Evolutionary conservation across 1,140 invertebrate species (phyloP), one percentile per base, ranked within the genome.

Genomic region (Penaeus chinensis): DNA sequence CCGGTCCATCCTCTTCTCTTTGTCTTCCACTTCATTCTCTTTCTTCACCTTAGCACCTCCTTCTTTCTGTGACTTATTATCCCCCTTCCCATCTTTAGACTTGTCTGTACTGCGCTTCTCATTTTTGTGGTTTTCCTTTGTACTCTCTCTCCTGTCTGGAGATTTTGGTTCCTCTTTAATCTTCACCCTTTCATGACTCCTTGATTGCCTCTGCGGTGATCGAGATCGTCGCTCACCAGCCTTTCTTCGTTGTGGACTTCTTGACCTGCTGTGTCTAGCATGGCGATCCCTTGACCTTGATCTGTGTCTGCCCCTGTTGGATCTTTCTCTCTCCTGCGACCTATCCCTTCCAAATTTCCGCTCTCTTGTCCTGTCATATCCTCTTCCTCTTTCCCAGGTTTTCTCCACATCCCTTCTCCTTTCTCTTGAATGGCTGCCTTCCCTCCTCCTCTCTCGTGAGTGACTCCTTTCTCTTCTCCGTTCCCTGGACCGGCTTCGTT

Each of bases 391-490:
- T 42, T 54, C 37, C 37, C n/a, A 71, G 1, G n/a, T 13, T 20
- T 88, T 92, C 91, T 66, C 87, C 89, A 78, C 54, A 54, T 84
- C 74, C 89, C 78, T 32, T 87, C 66, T 62, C 89, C 86, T 22
- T 66, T 84, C 88, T 90, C 80, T 54, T 16, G 54, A 54, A 82
- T 63, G 89, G 18, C 89, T 89, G 90, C 85, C 76, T 13, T 79
- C 89, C 84, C 47, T 88, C 60, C 32, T 89, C 54, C 3, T 89
- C 88, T 69, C 87, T 54, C 69, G 76, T 65, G 90, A 87, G 47
- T 61, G 89, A 24, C 86, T 65, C 84, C 37, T 90, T 82, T 85
- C 82, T 76, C 84, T 89, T 86, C 61, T 86, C 82, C 61, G 80
- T 60, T 81, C 76, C 90, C 83, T 87, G 54, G 74, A 74, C 89